A percentile compares a stretch with the other conserved stretches of the same genome.
Conservation (phyloP, 2,888 invertebrate genomes). For the Serrognathus titanus region DNA sequence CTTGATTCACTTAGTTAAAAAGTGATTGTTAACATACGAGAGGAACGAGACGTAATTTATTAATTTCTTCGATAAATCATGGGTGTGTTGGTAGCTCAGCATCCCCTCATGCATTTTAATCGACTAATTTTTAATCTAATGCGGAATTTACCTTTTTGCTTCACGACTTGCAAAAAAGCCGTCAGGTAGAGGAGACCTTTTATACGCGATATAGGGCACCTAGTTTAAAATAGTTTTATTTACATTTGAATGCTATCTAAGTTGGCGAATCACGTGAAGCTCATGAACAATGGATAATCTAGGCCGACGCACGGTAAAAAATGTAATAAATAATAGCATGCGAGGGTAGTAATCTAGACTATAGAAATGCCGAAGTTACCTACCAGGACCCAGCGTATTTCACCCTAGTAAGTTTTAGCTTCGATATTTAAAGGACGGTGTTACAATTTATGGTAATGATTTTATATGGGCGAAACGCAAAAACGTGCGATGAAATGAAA, state of each 20-base stretch:
- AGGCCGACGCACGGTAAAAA: conserved; percentile 26
- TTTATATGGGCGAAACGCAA: too few species aligned
- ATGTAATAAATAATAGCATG: conserved; percentile 32
- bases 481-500: too few species aligned
- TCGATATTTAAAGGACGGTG: background rate
- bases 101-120: conserved; percentile 23
- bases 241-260: conserved; percentile 30
- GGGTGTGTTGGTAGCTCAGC: conserved; percentile 7
- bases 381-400: conserved; percentile 6
- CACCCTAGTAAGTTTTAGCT: background rate
- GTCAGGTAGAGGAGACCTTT: conserved; percentile 21
- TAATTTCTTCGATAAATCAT: background rate
- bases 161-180: conserved; percentile 17
- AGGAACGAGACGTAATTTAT: background rate
- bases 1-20: background rate
- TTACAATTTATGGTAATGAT: background rate
- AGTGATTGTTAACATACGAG: background rate
- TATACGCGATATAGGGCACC: conserved; percentile 31
- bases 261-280: conserved; percentile 30
- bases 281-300: conserved; percentile 31
- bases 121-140: conserved; percentile 22
- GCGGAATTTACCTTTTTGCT: conserved; percentile 10
- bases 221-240: conserved; percentile 30
- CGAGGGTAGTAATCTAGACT: conserved; percentile 21
- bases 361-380: conserved; percentile 18